phyloP scores from a whole-genome alignment of 2,113 vertebrate genomes.

The Vanacampus margaritifer region DNA sequence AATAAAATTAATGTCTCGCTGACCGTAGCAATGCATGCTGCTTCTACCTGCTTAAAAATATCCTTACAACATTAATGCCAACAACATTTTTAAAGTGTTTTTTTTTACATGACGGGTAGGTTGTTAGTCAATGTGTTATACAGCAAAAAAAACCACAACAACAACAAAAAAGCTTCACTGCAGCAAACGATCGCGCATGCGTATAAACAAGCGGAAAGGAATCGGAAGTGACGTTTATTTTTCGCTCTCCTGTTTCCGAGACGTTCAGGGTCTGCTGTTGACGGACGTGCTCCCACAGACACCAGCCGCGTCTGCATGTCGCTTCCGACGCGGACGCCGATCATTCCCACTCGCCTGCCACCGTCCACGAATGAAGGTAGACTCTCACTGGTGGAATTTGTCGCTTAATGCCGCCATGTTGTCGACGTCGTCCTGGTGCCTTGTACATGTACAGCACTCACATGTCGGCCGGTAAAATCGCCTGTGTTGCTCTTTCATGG shows the following conservation, averaged over 20 bases:
- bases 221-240: constrained; percentile 73
- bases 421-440: fast-evolving
- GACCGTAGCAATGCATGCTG: too few relatives aligned
- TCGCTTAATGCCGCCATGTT: not conserved
- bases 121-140: too few relatives aligned
- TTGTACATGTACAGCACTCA: not conserved
- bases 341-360: constrained; percentile 27
- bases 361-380: constrained; percentile 76
- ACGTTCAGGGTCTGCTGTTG: constrained; percentile 49
- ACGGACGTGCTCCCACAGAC: constrained; percentile 26
- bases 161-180: too few relatives aligned
- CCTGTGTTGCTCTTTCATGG: not conserved
- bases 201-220: not conserved
- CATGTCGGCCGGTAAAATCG: too few relatives aligned
- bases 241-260: constrained; percentile 68
- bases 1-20: too few relatives aligned
- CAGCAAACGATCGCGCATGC: not conserved
- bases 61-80: too few relatives aligned
- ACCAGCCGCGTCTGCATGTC: constrained; percentile 65
- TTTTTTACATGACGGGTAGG: too few relatives aligned
- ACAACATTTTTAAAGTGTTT: too few relatives aligned
- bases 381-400: not conserved
- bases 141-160: too few relatives aligned
- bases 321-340: constrained; percentile 21
- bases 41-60: too few relatives aligned